phyloP scores from a whole-genome alignment of 1,140 invertebrate species.

The Amphibalanus amphitrite region DNA sequence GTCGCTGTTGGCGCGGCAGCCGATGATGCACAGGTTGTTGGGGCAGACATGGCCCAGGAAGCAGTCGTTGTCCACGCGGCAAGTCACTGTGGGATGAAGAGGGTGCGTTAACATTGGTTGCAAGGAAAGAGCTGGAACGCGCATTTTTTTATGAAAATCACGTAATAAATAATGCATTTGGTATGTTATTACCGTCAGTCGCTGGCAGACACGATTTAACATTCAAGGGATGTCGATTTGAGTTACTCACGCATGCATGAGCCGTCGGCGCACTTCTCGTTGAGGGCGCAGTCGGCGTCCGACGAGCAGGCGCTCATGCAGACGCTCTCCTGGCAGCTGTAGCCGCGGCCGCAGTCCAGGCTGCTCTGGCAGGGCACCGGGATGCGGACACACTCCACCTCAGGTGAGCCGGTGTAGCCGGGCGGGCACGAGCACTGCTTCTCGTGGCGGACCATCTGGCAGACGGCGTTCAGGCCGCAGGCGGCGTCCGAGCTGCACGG shows the following conservation, averaged over 20 bases:
- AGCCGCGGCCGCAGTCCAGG: constrained; percentile 46
- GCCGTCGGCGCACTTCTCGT: constrained; percentile 66
- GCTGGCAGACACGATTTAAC: too few relatives aligned
- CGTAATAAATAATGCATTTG: too few relatives aligned
- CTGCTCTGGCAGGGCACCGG: constrained; percentile 45
- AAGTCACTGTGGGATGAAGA: constrained; percentile 42
- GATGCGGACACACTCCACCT: constrained; percentile 61
- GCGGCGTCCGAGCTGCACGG: constrained; percentile 55
- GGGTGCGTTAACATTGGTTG: too few relatives aligned
- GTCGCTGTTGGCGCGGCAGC: constrained; percentile 69
- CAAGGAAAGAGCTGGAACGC: too few relatives aligned
- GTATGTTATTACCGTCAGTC: too few relatives aligned
- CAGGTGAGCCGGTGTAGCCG: constrained; percentile 68
- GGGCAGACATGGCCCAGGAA: constrained; percentile 77
- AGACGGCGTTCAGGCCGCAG: constrained; percentile 79
- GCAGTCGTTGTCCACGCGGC: constrained; percentile 73
- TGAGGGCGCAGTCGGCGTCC: constrained; percentile 75
- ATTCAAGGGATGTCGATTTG: too few relatives aligned
- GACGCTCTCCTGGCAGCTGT: constrained; percentile 54
- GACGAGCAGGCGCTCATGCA: constrained; percentile 50
- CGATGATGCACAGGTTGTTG: constrained; percentile 62
- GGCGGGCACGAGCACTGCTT: constrained; percentile 63
- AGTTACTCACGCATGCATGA: constrained; percentile 60
- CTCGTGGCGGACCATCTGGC: constrained; percentile 50
- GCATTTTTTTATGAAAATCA: too few relatives aligned